These are phyloP conservation scores for Saturnia pavonia DNA, from an alignment of 2,888 invertebrate species.

Conservation along the genomic window DNA sequence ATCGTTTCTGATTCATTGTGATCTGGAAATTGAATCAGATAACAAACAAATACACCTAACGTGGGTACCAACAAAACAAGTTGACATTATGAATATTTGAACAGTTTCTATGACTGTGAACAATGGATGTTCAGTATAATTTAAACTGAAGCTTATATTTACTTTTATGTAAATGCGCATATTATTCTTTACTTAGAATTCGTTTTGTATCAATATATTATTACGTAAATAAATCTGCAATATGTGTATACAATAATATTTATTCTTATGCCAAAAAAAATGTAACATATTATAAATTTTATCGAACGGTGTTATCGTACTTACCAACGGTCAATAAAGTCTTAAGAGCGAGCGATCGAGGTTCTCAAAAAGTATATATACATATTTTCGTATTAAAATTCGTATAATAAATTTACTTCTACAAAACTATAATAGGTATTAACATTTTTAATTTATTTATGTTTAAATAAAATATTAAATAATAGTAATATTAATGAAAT, in stretches of 20 bases:
- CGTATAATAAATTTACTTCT: too few relatives aligned
- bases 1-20: neutral
- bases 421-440: too few relatives aligned
- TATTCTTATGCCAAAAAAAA: neutral
- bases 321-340: neutral
- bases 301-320: neutral
- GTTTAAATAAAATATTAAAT: too few relatives aligned
- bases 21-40: neutral
- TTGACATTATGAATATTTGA: neutral
- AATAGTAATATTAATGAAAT: too few relatives aligned
- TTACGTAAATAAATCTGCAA: neutral
- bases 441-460: too few relatives aligned
- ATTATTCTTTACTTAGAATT: neutral
- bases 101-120: neutral
- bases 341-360: neutral
- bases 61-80: neutral
- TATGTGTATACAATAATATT: neutral
- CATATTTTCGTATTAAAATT: too few relatives aligned
- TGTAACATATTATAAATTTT: neutral
- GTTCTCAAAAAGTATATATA: too few relatives aligned
- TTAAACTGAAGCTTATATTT: neutral
- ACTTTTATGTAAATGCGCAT: neutral
- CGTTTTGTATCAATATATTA: neutral
- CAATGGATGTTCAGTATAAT: neutral
- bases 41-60: neutral